A percentile compares a stretch with the other conserved stretches of the same genome.
These are phyloP conservation scores for Noctua comes DNA, from an alignment of 2,888 invertebrate species.

Conservation along the genomic window DNA sequence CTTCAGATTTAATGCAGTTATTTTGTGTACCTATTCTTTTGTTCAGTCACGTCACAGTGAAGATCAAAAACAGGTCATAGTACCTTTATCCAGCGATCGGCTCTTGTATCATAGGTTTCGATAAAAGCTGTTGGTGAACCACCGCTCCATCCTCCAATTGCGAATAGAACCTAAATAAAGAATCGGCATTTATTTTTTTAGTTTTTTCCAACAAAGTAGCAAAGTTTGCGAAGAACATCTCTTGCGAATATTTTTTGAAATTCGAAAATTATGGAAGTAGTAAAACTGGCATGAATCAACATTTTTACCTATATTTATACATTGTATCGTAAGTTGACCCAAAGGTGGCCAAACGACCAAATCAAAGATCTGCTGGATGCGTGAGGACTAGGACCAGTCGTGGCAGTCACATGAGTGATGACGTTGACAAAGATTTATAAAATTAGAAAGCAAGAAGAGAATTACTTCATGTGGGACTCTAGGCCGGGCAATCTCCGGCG, in stretches of 20 bases:
- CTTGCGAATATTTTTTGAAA: background rate
- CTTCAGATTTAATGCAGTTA: background rate
- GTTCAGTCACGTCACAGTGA: background rate
- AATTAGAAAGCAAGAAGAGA: constrained; percentile 24
- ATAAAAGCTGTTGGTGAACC: constrained; percentile 94
- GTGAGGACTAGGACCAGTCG: background rate
- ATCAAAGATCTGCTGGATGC: background rate
- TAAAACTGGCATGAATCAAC: background rate
- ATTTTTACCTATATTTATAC: background rate
- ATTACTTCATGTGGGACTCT: constrained; percentile 95
- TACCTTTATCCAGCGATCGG: constrained; percentile 96
- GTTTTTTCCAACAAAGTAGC: background rate
- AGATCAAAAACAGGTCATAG: background rate
- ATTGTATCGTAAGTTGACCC: background rate
- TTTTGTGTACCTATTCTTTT: background rate
- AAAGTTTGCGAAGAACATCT: background rate
- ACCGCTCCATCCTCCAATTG: constrained; percentile 90
- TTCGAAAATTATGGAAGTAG: background rate
- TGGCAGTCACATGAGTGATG: background rate
- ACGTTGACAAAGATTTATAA: background rate
- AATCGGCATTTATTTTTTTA: constrained; percentile 47
- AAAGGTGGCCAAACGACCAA: background rate
- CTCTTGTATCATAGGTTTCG: constrained; percentile 97
- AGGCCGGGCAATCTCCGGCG: constrained; percentile 95
- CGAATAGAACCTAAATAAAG: constrained; percentile 92